phyloP scores from a whole-genome alignment of 2,888 invertebrate species.

The Halocaridina rubra region DNA sequence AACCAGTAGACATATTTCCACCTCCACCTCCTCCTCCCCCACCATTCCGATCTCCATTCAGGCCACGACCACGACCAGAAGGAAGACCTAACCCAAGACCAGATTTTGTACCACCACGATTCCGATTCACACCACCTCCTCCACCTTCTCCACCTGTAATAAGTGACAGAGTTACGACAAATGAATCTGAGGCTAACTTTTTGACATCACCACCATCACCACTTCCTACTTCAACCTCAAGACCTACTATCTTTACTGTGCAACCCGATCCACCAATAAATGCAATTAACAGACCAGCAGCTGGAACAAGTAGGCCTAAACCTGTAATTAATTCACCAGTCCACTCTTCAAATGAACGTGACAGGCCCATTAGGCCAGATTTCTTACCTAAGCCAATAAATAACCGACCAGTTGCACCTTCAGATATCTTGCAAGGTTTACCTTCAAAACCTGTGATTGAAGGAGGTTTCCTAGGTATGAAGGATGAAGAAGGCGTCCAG shows the following conservation, averaged over 20 bases:
- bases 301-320: not conserved
- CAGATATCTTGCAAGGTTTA: not conserved
- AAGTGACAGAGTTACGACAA: not conserved
- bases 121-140: constrained; percentile 34
- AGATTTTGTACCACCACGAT: not conserved
- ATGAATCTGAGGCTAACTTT: not conserved
- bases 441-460: constrained; percentile 58
- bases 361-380: not conserved
- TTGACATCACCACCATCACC: not conserved
- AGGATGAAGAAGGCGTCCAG: constrained; percentile 25
- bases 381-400: constrained; percentile 29
- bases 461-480: constrained; percentile 45
- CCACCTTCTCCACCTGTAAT: constrained; percentile 22
- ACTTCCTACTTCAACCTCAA: not conserved
- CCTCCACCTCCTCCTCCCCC: constrained; percentile 18
- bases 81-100: constrained; percentile 35
- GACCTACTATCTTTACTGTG: not conserved
- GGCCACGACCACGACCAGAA: not conserved
- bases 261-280: not conserved
- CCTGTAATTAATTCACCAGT: not conserved
- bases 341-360: not conserved
- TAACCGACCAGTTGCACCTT: not conserved
- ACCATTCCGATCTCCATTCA: not conserved
- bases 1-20: not conserved
- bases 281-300: not conserved